Evolutionary conservation across 2,113 vertebrate species (phyloP).

Genomic region (Clarias gariepinus): DNA sequence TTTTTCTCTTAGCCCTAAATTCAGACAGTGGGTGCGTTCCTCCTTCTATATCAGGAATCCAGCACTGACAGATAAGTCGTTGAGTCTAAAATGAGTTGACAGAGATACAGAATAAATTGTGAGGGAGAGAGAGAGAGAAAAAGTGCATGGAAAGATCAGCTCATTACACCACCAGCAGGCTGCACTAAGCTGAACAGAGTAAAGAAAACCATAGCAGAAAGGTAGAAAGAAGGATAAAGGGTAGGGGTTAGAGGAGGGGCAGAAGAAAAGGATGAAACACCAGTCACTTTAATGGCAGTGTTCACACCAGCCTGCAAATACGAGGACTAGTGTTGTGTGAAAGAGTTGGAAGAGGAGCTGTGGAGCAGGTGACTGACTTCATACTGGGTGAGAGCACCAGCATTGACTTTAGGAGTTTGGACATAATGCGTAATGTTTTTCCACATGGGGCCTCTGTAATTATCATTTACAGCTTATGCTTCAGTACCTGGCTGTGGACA

Average conservation of each 20-base stretch:
- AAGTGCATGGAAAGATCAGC: constrained; percentile 32
- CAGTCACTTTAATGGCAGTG: constrained; percentile 29
- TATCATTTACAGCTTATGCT: background rate
- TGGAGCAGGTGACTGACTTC: background rate
- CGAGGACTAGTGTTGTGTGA: background rate
- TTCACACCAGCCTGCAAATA: constrained; percentile 22
- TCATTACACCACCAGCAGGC: constrained; percentile 38
- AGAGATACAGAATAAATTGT: constrained; percentile 34
- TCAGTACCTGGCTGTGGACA: background rate
- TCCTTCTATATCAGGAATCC: constrained; percentile 36
- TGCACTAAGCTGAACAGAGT: constrained; percentile 16
- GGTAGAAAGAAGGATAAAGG: constrained; percentile 43
- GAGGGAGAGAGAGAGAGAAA: constrained; percentile 30
- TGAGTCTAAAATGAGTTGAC: constrained; percentile 62
- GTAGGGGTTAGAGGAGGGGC: constrained; percentile 54
- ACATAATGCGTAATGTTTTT: background rate
- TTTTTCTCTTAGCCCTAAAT: constrained; percentile 4
- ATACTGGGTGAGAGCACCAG: background rate
- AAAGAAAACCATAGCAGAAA: constrained; percentile 42
- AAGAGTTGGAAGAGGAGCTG: constrained; percentile 1
- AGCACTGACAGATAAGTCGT: constrained; percentile 38
- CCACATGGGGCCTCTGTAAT: background rate
- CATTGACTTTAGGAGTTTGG: background rate
- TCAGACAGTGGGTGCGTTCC: constrained; percentile 16
- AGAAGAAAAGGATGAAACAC: constrained; percentile 54